Conservation (phyloP, 2,888 invertebrate species). For the Noctua comes region DNA sequence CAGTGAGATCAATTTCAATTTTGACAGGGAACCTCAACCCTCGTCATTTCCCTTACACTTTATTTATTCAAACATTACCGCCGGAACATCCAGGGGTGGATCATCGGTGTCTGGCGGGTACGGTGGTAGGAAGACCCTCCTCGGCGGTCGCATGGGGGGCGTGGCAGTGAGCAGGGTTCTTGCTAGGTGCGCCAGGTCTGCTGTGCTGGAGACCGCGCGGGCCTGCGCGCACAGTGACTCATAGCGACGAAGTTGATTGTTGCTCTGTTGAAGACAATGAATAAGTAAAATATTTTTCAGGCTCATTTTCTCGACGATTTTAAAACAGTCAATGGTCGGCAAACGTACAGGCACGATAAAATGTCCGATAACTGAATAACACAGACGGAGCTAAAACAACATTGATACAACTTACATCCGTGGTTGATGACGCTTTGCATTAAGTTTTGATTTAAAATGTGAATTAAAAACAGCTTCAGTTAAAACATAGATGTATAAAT, state of each 20-base stretch:
- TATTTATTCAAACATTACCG: constrained; percentile 75
- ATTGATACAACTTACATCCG: too few relatives aligned
- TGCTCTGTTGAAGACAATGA: constrained; percentile 90
- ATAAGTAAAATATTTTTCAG: not conserved
- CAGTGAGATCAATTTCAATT: constrained; percentile 43
- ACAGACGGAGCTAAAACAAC: too few relatives aligned
- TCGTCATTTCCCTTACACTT: constrained; percentile 30
- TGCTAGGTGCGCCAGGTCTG: constrained; percentile 95
- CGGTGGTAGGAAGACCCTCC: constrained; percentile 91
- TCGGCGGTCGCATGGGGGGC: constrained; percentile 92
- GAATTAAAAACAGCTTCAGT: not conserved
- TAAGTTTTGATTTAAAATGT: not conserved
- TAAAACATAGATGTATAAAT: not conserved
- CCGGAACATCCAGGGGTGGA: constrained; percentile 84
- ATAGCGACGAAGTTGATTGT: constrained; percentile 95
- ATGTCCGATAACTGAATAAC: too few relatives aligned
- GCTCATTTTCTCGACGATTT: not conserved
- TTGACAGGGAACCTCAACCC: constrained; percentile 48
- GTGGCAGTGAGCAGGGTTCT: constrained; percentile 93
- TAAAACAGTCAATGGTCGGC: too few relatives aligned
- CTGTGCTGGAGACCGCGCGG: constrained; percentile 93
- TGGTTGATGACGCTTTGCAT: too few relatives aligned
- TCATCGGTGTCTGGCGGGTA: constrained; percentile 88
- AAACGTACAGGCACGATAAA: too few relatives aligned
- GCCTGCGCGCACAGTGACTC: constrained; percentile 95